Percentiles rank a stretch among this genome's conserved stretches.
Conservation (phyloP, 2,113 vertebrate species). For the Cynoglossus semilaevis region DNA sequence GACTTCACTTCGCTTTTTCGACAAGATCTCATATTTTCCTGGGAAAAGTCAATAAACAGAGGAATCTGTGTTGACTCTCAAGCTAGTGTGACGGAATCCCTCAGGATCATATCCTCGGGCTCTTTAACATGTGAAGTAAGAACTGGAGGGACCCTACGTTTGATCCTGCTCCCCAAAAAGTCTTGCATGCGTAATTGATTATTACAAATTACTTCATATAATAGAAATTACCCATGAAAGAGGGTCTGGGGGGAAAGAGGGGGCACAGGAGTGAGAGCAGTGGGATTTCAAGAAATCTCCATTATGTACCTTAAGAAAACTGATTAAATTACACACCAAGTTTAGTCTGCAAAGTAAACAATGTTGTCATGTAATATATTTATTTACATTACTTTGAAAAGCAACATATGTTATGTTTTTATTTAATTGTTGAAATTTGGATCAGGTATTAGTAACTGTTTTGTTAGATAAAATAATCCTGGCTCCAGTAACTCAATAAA, state of each 20-base stretch:
- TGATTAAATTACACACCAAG: not conserved
- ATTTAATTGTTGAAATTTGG: no score
- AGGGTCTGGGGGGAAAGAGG: slow-evolving; percentile 26
- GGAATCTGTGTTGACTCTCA: slow-evolving; percentile 32
- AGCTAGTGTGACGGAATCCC: slow-evolving; percentile 31
- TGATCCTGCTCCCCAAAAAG: slow-evolving; percentile 32
- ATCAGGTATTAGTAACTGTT: no score
- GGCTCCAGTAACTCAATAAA: no score
- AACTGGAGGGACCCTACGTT: slow-evolving; percentile 43
- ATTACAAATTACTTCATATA: slow-evolving; percentile 52
- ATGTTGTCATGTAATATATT: no score
- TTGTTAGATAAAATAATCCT: no score
- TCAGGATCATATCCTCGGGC: slow-evolving; percentile 16
- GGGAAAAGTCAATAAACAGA: slow-evolving; percentile 27
- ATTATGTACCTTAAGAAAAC: slow-evolving; percentile 9
- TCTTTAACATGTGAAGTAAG: slow-evolving; percentile 43
- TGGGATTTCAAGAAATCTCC: slow-evolving; percentile 10
- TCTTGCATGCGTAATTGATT: slow-evolving; percentile 41
- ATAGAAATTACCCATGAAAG: slow-evolving; percentile 48
- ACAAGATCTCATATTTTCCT: slow-evolving; percentile 16
- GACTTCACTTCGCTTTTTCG: slow-evolving; percentile 10
- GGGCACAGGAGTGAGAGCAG: slow-evolving; percentile 1
- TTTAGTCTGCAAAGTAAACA: no score
- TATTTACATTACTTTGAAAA: no score
- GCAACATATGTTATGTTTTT: no score